Evolutionary conservation across 2,113 vertebrate species (phyloP).

Genomic region (Odontesthes bonariensis): DNA sequence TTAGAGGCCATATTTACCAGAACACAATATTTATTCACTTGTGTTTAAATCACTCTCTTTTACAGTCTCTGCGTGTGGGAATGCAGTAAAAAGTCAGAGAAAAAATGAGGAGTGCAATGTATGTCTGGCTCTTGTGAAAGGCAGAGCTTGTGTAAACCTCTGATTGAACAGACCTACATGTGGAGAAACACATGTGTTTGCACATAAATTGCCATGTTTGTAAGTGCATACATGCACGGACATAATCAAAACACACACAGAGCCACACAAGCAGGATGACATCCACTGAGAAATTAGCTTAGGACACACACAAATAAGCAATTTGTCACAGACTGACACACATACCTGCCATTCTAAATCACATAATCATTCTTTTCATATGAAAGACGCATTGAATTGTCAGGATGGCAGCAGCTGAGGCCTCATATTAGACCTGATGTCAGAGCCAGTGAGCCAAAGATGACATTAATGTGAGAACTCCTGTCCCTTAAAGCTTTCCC

Average conservation of each 20-base stretch:
- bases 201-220: conserved; percentile 55
- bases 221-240: conserved; percentile 34
- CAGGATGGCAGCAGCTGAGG: conserved; percentile 60
- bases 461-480: conserved; percentile 64
- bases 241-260: conserved; percentile 27
- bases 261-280: conserved; percentile 29
- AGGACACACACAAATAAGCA: conserved; percentile 18
- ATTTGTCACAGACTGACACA: conserved; percentile 25
- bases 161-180: conserved; percentile 40
- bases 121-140: conserved; percentile 43
- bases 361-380: conserved; percentile 44
- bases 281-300: conserved; percentile 20
- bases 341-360: conserved; percentile 59
- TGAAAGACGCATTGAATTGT: conserved; percentile 67
- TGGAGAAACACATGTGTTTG: conserved; percentile 54
- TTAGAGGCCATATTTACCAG: conserved; percentile 34
- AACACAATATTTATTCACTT: conserved; percentile 60
- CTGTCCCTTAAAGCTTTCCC: conserved; percentile 63
- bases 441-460: conserved; percentile 62
- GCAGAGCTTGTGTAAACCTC: conserved; percentile 37
- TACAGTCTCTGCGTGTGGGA: conserved; percentile 68
- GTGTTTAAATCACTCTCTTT: conserved; percentile 71
- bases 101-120: conserved; percentile 30
- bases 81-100: conserved; percentile 64
- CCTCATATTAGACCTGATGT: conserved; percentile 69